Base-by-base conservation (phyloP, 1,140 invertebrate species). In the Drosophila nigromelanica region DNA sequence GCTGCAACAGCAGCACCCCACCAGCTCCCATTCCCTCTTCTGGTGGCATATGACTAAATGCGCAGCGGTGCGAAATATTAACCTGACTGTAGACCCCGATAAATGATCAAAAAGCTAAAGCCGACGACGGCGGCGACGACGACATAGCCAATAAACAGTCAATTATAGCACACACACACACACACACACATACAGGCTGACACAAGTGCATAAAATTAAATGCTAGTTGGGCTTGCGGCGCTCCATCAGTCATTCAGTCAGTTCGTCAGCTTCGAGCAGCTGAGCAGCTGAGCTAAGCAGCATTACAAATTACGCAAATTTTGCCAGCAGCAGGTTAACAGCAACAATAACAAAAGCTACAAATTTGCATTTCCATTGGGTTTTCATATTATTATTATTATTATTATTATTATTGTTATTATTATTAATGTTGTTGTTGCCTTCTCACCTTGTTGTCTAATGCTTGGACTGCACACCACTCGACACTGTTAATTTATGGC, bases 181-280 rank as follows among this genome's bases (percentile, higher is more conserved):
- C 14, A 68, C 35, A 48, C 10, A 12, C 11, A n/a, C n/a, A n/a
- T n/a, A n/a, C 18, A 80, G 43, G 69, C 59, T 27, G 43, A 59
- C n/a, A 48, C 68, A 75, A 86, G 81, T 82, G 81, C 82, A 86
- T 81, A 87, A 87, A 72, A 81, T 86, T 81, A 78, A 78, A 81
- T 81, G 61, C 42, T 62, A 50, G 45, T 61, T 80, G 64, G 64
- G 71, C 72, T 67, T 66, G 63, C 47, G 82, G 81, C 69, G 63
- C 78, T 71, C 60, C 68, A 70, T 80, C 66, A 61, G 52, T 54
- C 48, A 55, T 37, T 55, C 79, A 59, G 40, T 75, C 67, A 74
- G 56, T 62, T 66, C 60, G 55, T 68, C 67, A 67, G 66, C 76
- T 68, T 45, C 62, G 35, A 76, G 61, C 50, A 60, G 75, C 39